Conservation (phyloP, 1,140 invertebrate species). For the Andricus grossulariae region DNA sequence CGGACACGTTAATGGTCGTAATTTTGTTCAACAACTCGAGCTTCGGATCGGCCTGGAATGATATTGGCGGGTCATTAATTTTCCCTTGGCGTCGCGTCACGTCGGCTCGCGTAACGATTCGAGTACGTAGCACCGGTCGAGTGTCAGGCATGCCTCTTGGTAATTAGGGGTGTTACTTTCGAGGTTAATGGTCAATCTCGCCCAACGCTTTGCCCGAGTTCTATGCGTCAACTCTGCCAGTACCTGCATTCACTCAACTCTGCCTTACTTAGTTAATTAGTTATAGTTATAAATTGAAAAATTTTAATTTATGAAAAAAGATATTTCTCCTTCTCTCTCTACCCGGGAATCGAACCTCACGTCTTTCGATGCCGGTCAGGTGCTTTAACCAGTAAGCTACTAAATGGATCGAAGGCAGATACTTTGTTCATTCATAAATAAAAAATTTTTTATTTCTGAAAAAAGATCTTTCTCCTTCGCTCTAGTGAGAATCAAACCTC, state of each 20-base stretch:
- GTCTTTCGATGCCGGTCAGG: no score
- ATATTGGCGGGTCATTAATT: constrained; percentile 26
- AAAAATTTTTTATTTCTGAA: no score
- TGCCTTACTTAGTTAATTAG: constrained; percentile 13
- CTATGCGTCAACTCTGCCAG: not conserved
- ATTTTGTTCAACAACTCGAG: constrained; percentile 17
- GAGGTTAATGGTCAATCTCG: constrained; percentile 29
- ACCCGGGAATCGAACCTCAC: no score
- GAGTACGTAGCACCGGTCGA: constrained; percentile 22
- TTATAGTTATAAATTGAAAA: no score
- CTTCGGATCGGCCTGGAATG: constrained; percentile 18
- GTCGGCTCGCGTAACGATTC: constrained; percentile 21
- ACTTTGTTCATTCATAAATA: no score
- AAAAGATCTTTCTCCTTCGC: no score
- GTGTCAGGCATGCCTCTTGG: constrained; percentile 27
- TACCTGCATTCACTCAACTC: constrained; percentile 14
- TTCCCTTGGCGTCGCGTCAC: not conserved
- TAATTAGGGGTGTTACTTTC: constrained; percentile 26
- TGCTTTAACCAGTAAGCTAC: no score
- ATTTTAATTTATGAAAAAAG: no score
- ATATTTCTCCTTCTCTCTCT: no score
- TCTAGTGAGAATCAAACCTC: no score
- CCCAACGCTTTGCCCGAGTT: not conserved
- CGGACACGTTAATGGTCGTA: constrained; percentile 15
- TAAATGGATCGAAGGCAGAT: no score